Conservation (phyloP, 2,797 vertebrate genomes). For the Gila robusta region DNA sequence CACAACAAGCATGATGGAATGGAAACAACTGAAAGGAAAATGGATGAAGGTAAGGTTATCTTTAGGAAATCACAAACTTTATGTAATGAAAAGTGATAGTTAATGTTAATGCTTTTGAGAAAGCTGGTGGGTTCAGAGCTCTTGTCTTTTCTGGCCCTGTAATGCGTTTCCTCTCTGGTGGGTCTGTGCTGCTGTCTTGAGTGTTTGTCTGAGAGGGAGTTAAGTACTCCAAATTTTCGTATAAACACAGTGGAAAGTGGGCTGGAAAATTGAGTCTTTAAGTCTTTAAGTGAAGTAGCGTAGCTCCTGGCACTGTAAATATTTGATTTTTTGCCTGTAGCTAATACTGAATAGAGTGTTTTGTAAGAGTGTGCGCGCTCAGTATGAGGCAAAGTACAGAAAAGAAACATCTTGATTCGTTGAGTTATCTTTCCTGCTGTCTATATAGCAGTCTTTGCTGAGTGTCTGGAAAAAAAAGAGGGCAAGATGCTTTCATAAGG, state of each 20-base stretch:
- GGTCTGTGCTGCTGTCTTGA: slow-evolving; percentile 31
- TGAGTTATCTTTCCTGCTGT: slow-evolving; percentile 5
- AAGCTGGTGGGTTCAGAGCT: not conserved
- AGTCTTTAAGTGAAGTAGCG: slow-evolving; percentile 72
- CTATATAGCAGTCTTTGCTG: not conserved
- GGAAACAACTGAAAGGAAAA: not conserved
- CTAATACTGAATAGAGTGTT: slow-evolving; percentile 55
- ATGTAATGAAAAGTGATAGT: not conserved
- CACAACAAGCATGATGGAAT: not conserved
- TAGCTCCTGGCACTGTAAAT: slow-evolving; percentile 77
- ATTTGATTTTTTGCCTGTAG: slow-evolving; percentile 77
- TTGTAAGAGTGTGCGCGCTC: slow-evolving; percentile 19
- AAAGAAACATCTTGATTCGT: slow-evolving; percentile 13
- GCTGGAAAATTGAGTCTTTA: slow-evolving; percentile 61
- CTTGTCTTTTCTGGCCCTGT: slow-evolving; percentile 24
- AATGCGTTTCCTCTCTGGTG: slow-evolving; percentile 12
- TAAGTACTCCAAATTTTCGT: slow-evolving; percentile 33
- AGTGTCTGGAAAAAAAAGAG: not conserved
- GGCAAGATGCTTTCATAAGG: slow-evolving; percentile 32
- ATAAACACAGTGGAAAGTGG: slow-evolving; percentile 27
- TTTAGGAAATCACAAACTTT: not conserved
- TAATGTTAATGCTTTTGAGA: not conserved
- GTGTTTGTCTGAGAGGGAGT: slow-evolving; percentile 40
- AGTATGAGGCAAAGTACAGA: slow-evolving; percentile 22
- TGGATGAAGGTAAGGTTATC: slow-evolving; percentile 4